These are phyloP conservation scores for Pelvicachromis taeniatus DNA, from an alignment of 2,113 vertebrate genomes.

Conservation along the genomic window DNA sequence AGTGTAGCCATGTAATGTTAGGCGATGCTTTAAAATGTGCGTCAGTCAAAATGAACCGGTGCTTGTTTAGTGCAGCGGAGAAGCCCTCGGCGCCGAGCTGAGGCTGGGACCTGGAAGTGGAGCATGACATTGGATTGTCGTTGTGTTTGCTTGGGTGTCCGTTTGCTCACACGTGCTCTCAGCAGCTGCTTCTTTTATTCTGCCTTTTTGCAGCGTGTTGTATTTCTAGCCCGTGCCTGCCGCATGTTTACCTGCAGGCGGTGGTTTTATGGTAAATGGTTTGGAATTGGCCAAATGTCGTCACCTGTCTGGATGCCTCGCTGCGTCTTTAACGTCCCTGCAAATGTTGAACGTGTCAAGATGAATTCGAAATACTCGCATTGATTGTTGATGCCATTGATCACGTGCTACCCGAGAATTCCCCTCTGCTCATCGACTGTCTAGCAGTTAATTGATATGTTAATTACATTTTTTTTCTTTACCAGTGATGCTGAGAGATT, in stretches of 20 bases:
- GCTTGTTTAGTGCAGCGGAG: background rate
- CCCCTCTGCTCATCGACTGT: accelerated
- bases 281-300: background rate
- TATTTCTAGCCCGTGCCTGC: accelerated
- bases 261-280: background rate
- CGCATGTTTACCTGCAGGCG: background rate
- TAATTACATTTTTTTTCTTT: too few relatives aligned
- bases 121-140: accelerated
- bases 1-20: background rate
- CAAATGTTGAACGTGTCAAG: background rate
- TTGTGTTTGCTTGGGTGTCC: background rate
- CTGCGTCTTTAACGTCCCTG: background rate
- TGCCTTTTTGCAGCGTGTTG: accelerated
- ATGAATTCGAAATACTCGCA: accelerated
- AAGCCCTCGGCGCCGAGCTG: background rate
- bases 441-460: accelerated
- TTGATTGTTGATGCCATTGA: background rate
- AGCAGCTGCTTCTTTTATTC: background rate
- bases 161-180: background rate
- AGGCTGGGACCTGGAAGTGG: background rate
- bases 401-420: background rate
- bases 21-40: background rate
- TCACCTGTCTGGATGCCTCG: background rate
- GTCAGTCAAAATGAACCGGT: accelerated
- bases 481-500: background rate